phyloP scores from a whole-genome alignment of 1,140 invertebrate genomes.

The Globodera rostochiensis region DNA sequence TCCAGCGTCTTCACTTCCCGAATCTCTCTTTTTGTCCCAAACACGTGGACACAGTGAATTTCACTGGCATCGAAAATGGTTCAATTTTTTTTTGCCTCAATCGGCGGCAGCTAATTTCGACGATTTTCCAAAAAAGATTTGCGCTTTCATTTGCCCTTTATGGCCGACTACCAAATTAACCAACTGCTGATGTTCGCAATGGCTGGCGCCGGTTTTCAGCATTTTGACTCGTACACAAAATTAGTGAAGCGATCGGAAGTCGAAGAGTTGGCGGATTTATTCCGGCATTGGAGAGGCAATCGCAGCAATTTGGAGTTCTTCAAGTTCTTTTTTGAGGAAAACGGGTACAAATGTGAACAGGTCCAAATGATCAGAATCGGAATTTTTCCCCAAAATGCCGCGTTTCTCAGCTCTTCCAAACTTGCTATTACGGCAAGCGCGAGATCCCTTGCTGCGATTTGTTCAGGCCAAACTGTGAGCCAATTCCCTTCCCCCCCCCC shows the following conservation, averaged over 20 bases:
- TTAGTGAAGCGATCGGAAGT: constrained; percentile 25
- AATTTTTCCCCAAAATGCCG: background rate
- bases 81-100: background rate
- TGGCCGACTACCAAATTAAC: constrained; percentile 14
- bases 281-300: constrained; percentile 27
- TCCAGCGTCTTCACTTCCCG: constrained; percentile 18
- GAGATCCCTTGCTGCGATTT: constrained; percentile 41
- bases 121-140: constrained; percentile 12
- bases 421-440: constrained; percentile 33
- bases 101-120: background rate
- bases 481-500: background rate
- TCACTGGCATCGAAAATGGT: constrained; percentile 33
- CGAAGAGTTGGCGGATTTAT: constrained; percentile 24
- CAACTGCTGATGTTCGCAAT: constrained; percentile 33
- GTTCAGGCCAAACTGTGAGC: constrained; percentile 25
- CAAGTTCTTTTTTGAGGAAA: constrained; percentile 43
- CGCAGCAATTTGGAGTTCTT: constrained; percentile 31
- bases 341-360: constrained; percentile 45
- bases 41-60: constrained; percentile 38
- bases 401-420: constrained; percentile 36
- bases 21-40: constrained; percentile 38
- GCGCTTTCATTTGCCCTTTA: constrained; percentile 16
- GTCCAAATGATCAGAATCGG: constrained; percentile 9
- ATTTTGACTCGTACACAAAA: constrained; percentile 31
- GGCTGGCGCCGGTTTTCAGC: constrained; percentile 41